phyloP scores from a whole-genome alignment of 2,113 vertebrate species.

The Chlorodrepanis virens region DNA sequence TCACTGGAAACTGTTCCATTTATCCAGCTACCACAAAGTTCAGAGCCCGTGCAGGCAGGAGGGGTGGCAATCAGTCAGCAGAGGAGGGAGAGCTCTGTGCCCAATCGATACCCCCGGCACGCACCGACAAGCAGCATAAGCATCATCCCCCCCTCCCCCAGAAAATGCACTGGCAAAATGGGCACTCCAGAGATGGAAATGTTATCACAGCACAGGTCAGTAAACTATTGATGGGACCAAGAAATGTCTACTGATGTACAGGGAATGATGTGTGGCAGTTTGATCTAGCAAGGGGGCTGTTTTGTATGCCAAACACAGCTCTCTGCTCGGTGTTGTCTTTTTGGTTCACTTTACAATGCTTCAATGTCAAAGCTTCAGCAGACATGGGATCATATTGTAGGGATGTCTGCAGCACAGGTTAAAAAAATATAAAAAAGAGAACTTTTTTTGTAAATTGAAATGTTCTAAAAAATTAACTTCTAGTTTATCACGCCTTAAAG shows the following conservation, averaged over 20 bases:
- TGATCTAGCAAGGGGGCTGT: slow-evolving; percentile 13
- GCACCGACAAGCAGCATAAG: slow-evolving; percentile 23
- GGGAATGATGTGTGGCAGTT: slow-evolving; percentile 19
- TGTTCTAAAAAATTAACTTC: background rate
- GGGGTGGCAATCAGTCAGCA: slow-evolving; percentile 8
- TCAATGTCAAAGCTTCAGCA: slow-evolving; percentile 36
- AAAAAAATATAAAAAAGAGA: background rate
- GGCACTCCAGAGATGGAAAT: slow-evolving; percentile 52
- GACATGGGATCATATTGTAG: background rate
- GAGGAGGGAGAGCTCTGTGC: background rate
- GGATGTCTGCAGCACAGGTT: background rate
- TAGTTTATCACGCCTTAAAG: background rate
- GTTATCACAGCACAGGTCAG: slow-evolving; percentile 69
- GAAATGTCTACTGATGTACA: slow-evolving; percentile 22
- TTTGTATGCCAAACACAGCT: slow-evolving; percentile 37
- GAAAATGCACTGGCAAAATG: slow-evolving; percentile 38
- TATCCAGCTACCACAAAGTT: background rate
- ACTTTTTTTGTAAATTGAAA: background rate
- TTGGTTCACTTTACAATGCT: slow-evolving; percentile 33
- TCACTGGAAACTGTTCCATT: slow-evolving; percentile 13
- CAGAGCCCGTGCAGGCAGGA: background rate
- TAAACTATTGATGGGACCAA: slow-evolving; percentile 65
- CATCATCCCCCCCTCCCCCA: background rate
- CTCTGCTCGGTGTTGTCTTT: background rate
- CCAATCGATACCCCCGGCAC: background rate